Evolutionary conservation across 2,797 vertebrate genomes (phyloP).

Genomic region (Carduelis carduelis): DNA sequence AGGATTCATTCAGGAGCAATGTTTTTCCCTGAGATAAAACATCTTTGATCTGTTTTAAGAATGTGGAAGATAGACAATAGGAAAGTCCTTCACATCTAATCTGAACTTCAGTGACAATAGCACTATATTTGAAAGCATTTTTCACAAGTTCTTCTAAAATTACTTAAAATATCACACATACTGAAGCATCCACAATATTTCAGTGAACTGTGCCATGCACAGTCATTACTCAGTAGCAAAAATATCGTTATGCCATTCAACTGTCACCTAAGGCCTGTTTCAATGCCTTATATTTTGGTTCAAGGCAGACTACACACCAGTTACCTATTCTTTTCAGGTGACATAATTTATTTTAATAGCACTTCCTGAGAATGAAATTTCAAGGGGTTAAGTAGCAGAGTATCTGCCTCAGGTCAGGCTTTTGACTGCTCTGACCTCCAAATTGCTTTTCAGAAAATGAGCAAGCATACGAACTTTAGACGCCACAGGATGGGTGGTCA

Average conservation of each 20-base stretch:
- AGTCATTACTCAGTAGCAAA: not conserved
- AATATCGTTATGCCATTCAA: not conserved
- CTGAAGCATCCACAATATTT: not conserved
- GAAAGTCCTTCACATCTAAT: not conserved
- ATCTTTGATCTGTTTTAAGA: not conserved
- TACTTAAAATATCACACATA: not conserved
- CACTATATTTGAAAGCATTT: not conserved
- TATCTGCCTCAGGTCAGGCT: not conserved
- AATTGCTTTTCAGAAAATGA: conserved; percentile 77
- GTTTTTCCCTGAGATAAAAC: not conserved
- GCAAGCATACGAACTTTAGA: conserved; percentile 1
- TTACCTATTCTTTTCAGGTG: not conserved
- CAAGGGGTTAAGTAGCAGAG: not conserved
- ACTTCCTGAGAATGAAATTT: not conserved
- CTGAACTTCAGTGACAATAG: not conserved
- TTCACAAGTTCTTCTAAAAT: not conserved
- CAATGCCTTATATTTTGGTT: not conserved
- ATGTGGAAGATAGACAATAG: not conserved
- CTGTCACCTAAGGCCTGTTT: not conserved
- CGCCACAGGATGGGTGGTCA: conserved; percentile 63
- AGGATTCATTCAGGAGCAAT: not conserved
- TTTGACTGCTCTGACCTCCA: not conserved
- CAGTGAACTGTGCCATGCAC: not conserved
- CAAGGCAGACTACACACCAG: not conserved
- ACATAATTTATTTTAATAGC: not conserved